These are phyloP conservation scores for Eretmochelys imbricata DNA, from an alignment of 2,113 vertebrate genomes.

Conservation along the genomic window DNA sequence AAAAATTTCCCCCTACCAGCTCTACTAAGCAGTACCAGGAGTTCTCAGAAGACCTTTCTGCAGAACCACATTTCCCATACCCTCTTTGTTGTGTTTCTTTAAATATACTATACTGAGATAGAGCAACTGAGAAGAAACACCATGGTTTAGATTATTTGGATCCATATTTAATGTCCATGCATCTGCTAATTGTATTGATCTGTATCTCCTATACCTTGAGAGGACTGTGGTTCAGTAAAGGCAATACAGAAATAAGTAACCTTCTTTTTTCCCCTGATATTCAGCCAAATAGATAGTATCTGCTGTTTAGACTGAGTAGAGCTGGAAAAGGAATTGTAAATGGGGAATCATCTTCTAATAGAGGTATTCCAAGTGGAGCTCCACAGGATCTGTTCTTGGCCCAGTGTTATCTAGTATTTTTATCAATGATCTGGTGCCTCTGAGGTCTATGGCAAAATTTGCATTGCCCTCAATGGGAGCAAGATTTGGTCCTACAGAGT, in stretches of 20 bases:
- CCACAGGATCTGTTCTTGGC: not conserved
- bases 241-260: not conserved
- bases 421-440: not conserved
- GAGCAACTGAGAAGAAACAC: not conserved
- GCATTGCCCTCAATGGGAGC: not conserved
- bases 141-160: not conserved
- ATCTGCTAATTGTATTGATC: not conserved
- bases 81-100: not conserved
- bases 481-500: not conserved
- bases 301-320: not conserved
- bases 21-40: not conserved
- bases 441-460: not conserved
- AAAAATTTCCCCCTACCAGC: not conserved
- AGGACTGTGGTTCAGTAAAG: not conserved
- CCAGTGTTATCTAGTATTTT: not conserved
- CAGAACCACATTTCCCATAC: not conserved
- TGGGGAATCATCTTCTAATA: not conserved
- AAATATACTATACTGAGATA: not conserved
- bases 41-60: not conserved
- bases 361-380: not conserved
- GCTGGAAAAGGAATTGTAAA: not conserved
- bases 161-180: not conserved
- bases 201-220: not conserved
- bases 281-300: not conserved
- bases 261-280: not conserved